phyloP scores from a whole-genome alignment of 2,797 vertebrate species.

The Melanotaenia parkinsoni region DNA sequence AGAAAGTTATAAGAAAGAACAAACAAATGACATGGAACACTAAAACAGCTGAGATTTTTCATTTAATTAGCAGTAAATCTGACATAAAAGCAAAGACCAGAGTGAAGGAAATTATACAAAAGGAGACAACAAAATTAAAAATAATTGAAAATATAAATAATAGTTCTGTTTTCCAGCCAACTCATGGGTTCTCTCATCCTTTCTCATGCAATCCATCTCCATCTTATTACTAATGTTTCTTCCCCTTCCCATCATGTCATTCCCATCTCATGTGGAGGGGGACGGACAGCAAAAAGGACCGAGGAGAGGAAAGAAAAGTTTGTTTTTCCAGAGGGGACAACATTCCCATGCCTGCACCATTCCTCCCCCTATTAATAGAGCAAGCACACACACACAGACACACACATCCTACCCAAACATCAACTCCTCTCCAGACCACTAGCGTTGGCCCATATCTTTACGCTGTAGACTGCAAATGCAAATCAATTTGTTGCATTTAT shows the following conservation, averaged over 20 bases:
- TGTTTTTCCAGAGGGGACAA: slow-evolving; percentile 78
- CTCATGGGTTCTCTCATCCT: slow-evolving; percentile 10
- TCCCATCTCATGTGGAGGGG: slow-evolving; percentile 48
- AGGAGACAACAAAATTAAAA: too few species aligned
- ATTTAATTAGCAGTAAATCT: neutral
- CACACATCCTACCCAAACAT: slow-evolving; percentile 72
- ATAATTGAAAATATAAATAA: neutral
- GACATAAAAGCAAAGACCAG: neutral
- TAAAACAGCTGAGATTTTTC: neutral
- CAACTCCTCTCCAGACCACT: slow-evolving; percentile 62
- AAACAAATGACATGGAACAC: neutral
- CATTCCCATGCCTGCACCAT: slow-evolving; percentile 83
- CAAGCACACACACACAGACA: slow-evolving; percentile 18
- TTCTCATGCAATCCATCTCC: slow-evolving; percentile 49
- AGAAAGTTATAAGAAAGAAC: neutral
- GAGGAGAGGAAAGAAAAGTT: slow-evolving; percentile 53
- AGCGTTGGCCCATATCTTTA: slow-evolving; percentile 64
- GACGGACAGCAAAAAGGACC: slow-evolving; percentile 32
- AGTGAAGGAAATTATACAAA: neutral
- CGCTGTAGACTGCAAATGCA: neutral
- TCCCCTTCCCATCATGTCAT: slow-evolving; percentile 40
- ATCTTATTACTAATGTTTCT: slow-evolving; percentile 53
- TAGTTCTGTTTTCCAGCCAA: neutral
- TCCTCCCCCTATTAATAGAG: slow-evolving; percentile 81
- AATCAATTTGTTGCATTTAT: slow-evolving; percentile 3